Evolutionary conservation across 2,797 vertebrate species (phyloP).

Genomic region (Selene dorsalis): DNA sequence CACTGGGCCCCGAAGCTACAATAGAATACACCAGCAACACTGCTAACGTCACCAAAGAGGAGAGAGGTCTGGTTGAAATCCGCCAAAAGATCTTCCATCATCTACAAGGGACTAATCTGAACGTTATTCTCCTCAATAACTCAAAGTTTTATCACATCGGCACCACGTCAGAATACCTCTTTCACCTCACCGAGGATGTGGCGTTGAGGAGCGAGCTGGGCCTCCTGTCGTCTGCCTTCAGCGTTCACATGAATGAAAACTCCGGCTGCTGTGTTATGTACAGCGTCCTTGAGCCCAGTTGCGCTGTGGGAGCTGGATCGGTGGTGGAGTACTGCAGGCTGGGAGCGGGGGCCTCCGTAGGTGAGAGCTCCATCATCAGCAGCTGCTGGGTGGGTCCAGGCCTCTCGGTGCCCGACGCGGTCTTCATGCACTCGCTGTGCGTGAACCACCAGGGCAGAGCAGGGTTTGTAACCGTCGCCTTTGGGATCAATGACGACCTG

Average conservation of each 20-base stretch:
- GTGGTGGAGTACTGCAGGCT: slow-evolving; percentile 91
- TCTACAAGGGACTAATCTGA: slow-evolving; percentile 87
- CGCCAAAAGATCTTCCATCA: slow-evolving; percentile 87
- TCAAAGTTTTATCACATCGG: slow-evolving; percentile 96
- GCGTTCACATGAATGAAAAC: slow-evolving; percentile 59
- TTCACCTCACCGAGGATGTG: slow-evolving; percentile 86
- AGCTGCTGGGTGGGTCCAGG: slow-evolving; percentile 78
- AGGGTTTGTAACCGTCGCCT: slow-evolving; percentile 86
- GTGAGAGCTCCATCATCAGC: slow-evolving; percentile 87
- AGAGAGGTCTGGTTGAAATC: slow-evolving; percentile 76
- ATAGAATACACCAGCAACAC: slow-evolving; percentile 85
- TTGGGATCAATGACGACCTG: slow-evolving; percentile 87
- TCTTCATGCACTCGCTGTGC: slow-evolving; percentile 90
- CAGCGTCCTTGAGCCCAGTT: slow-evolving; percentile 84
- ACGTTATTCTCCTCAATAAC: slow-evolving; percentile 90
- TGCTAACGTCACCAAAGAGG: slow-evolving; percentile 81
- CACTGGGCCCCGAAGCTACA: slow-evolving; percentile 88
- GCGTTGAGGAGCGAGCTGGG: slow-evolving; percentile 86
- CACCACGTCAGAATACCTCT: slow-evolving; percentile 91
- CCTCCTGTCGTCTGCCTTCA: slow-evolving; percentile 86
- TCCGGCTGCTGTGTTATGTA: slow-evolving; percentile 84
- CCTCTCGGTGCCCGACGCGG: slow-evolving; percentile 81
- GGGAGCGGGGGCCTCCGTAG: slow-evolving; percentile 83
- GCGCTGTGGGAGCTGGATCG: slow-evolving; percentile 81
- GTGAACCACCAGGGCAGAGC: slow-evolving; percentile 69